Percentiles rank a stretch among this genome's conserved stretches.
Evolutionary conservation across 2,888 invertebrate genomes (phyloP).

Genomic region (Tridacna crocea): DNA sequence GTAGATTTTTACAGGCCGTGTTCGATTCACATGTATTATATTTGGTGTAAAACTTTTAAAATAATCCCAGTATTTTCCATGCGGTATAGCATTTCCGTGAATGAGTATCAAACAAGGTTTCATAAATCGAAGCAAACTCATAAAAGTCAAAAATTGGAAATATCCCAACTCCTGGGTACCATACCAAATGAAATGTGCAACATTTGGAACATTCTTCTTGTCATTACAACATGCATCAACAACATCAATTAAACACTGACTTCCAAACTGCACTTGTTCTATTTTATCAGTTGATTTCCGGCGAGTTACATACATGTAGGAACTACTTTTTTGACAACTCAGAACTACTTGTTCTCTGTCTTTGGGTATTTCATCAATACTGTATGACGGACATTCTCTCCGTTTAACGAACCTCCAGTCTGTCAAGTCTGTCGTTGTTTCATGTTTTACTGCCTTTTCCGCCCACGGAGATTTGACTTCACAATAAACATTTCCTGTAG

Average conservation of each 20-base stretch:
- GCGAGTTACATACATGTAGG: neutral
- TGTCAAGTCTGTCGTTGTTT: constrained; percentile 8
- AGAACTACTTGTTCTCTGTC: constrained; percentile 8
- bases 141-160: constrained; percentile 50
- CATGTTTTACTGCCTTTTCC: neutral
- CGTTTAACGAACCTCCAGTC: constrained; percentile 15
- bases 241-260: constrained; percentile 42
- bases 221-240: constrained; percentile 41
- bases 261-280: constrained; percentile 19
- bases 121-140: constrained; percentile 57
- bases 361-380: neutral
- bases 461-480: constrained; percentile 3
- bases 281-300: constrained; percentile 8
- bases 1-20: constrained; percentile 52
- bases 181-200: constrained; percentile 60
- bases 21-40: constrained; percentile 61
- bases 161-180: constrained; percentile 38
- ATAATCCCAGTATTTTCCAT: constrained; percentile 66
- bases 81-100: constrained; percentile 62
- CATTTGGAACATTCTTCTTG: constrained; percentile 45
- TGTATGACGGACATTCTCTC: neutral
- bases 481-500: neutral
- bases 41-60: constrained; percentile 64
- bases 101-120: constrained; percentile 68
- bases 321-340: neutral